Evolutionary conservation across 2,797 vertebrate genomes (phyloP).

Genomic region (Margarornis squamiger): DNA sequence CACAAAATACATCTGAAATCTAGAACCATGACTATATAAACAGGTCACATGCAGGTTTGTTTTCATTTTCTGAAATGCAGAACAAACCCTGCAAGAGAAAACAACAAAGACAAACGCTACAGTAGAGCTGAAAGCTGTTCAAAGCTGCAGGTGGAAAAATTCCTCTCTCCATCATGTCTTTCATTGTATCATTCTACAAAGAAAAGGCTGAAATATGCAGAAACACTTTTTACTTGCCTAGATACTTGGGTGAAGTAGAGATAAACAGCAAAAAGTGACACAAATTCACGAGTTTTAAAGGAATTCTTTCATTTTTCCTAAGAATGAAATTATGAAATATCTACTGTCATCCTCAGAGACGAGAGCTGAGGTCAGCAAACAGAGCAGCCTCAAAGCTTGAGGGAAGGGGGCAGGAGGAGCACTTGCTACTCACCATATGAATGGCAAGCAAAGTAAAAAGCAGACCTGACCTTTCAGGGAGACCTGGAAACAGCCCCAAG

Average conservation of each 20-base stretch:
- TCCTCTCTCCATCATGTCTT: not conserved
- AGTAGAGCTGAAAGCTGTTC: not conserved
- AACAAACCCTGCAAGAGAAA: not conserved
- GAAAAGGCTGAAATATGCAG: not conserved
- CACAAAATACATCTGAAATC: not conserved
- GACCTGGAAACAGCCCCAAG: slow-evolving; percentile 28
- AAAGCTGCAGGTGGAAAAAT: not conserved
- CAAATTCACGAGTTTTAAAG: not conserved
- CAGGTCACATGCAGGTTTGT: rapidly evolving
- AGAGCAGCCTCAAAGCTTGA: not conserved
- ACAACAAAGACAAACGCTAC: not conserved
- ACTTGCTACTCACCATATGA: slow-evolving; percentile 22
- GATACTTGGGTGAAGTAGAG: not conserved
- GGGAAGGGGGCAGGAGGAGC: not conserved
- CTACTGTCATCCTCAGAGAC: not conserved
- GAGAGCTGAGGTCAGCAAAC: not conserved
- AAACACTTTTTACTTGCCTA: not conserved
- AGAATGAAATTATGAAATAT: not conserved
- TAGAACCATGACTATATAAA: not conserved
- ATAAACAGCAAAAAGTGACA: not conserved
- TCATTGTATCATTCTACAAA: not conserved
- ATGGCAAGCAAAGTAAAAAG: not conserved
- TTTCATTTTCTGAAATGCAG: not conserved
- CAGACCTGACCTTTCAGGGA: slow-evolving; percentile 26
- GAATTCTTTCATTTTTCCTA: not conserved